Evolutionary conservation across 2,888 invertebrate species (phyloP).

Genomic region (Chymomyza fuscimana): DNA sequence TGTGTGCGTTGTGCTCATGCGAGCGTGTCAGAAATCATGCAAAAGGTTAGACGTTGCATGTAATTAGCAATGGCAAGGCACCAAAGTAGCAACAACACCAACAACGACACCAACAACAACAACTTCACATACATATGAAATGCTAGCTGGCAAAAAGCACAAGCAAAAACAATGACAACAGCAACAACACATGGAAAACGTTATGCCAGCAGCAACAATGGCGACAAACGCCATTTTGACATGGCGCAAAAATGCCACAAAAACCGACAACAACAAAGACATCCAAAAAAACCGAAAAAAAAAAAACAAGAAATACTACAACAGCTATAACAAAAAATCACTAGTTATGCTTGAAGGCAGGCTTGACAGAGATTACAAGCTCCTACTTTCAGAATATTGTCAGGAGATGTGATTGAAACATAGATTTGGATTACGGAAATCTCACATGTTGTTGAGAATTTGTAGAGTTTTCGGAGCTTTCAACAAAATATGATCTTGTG

Average conservation of each 20-base stretch:
- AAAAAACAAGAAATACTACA: constrained; percentile 3
- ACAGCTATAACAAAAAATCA: constrained; percentile 4
- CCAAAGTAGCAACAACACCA: constrained; percentile 15
- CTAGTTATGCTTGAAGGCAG: background rate
- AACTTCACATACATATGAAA: constrained; percentile 32
- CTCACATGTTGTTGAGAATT: too few species aligned
- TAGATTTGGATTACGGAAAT: too few species aligned
- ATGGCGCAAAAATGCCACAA: constrained; percentile 36
- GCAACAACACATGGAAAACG: constrained; percentile 3
- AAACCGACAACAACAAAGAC: constrained; percentile 10
- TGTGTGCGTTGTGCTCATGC: constrained; percentile 22
- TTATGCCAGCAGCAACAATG: constrained; percentile 22
- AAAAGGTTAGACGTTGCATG: constrained; percentile 43
- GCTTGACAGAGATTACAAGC: background rate
- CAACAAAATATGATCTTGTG: too few species aligned
- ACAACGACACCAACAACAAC: constrained; percentile 15
- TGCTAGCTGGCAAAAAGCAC: constrained; percentile 8
- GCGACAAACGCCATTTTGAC: constrained; percentile 47
- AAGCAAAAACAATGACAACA: constrained; percentile 14
- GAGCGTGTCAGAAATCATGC: constrained; percentile 49
- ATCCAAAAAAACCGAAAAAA: background rate
- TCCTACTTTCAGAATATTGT: background rate
- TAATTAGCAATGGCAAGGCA: constrained; percentile 58
- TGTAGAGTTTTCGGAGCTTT: too few species aligned
- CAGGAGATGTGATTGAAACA: background rate